phyloP scores from a whole-genome alignment of 2,113 vertebrate genomes.

The Cephalopterus ornatus region DNA sequence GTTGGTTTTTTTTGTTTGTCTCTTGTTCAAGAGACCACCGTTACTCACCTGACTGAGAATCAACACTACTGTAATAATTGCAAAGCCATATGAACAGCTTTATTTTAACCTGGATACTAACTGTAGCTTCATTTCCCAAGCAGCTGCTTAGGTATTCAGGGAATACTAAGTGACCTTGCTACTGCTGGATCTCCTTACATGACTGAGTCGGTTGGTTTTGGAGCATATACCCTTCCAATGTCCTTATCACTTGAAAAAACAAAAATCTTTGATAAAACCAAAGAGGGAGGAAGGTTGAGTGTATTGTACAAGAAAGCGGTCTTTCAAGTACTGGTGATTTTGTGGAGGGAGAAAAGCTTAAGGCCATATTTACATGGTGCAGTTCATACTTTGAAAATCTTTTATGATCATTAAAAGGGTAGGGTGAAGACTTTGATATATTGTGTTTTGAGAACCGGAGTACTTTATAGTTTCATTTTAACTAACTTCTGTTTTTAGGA shows the following conservation, averaged over 20 bases:
- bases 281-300: rapidly evolving
- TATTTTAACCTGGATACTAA: neutral
- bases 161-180: neutral
- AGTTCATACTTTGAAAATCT: conserved; percentile 19
- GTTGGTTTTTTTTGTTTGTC: neutral
- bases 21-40: neutral
- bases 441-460: neutral
- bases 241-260: neutral
- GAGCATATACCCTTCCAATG: neutral
- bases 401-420: neutral
- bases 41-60: neutral
- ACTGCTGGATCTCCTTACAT: neutral
- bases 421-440: neutral
- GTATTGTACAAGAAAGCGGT: neutral
- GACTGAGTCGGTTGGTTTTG: neutral
- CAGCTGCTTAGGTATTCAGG: neutral
- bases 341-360: neutral
- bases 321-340: neutral
- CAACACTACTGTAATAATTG: neutral
- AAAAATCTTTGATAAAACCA: neutral
- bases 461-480: neutral
- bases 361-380: neutral
- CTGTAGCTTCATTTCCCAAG: neutral
- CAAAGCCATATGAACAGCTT: rapidly evolving
- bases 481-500: neutral